Conservation (phyloP, 2,113 vertebrate species). For the Chaetodon auriga region DNA sequence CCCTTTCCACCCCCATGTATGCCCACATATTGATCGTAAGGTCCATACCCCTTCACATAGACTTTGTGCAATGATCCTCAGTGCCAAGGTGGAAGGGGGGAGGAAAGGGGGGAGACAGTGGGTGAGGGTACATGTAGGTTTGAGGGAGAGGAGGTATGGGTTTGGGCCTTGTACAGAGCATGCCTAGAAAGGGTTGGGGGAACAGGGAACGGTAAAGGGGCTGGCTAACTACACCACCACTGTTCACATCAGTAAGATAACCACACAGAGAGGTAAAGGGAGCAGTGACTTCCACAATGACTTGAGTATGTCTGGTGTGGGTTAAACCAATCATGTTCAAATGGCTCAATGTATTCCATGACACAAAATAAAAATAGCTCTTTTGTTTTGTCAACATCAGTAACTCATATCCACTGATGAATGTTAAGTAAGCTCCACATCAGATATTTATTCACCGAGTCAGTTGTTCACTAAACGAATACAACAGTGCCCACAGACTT, state of each 20-base stretch:
- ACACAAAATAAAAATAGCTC: slow-evolving; percentile 57
- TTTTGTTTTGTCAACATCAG: slow-evolving; percentile 37
- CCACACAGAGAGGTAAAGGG: slow-evolving; percentile 75
- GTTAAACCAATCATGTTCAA: slow-evolving; percentile 67
- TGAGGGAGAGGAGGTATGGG: slow-evolving; percentile 40
- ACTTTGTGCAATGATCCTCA: slow-evolving; percentile 79
- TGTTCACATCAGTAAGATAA: slow-evolving; percentile 69
- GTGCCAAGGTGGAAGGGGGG: slow-evolving; percentile 53
- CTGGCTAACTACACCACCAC: slow-evolving; percentile 66
- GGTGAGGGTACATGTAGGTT: slow-evolving; percentile 21
- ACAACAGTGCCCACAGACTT: slow-evolving; percentile 60
- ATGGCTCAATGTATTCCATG: slow-evolving; percentile 70
- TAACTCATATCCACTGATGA: slow-evolving; percentile 37
- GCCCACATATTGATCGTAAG: slow-evolving; percentile 64
- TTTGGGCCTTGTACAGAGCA: slow-evolving; percentile 72
- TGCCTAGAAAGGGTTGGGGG: slow-evolving; percentile 61
- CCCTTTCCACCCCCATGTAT: slow-evolving; percentile 64
- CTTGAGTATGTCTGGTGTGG: slow-evolving; percentile 54
- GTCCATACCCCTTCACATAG: slow-evolving; percentile 67
- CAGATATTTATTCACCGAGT: slow-evolving; percentile 39
- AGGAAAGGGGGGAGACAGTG: background rate
- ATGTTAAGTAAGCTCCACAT: slow-evolving; percentile 38
- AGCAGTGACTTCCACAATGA: slow-evolving; percentile 67
- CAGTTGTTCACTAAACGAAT: slow-evolving; percentile 45
- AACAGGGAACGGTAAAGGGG: slow-evolving; percentile 32